These are phyloP conservation scores for Eucidaris tribuloides DNA, from an alignment of 35 echinoderm and acorn worm genomes.

Conservation along the genomic window DNA sequence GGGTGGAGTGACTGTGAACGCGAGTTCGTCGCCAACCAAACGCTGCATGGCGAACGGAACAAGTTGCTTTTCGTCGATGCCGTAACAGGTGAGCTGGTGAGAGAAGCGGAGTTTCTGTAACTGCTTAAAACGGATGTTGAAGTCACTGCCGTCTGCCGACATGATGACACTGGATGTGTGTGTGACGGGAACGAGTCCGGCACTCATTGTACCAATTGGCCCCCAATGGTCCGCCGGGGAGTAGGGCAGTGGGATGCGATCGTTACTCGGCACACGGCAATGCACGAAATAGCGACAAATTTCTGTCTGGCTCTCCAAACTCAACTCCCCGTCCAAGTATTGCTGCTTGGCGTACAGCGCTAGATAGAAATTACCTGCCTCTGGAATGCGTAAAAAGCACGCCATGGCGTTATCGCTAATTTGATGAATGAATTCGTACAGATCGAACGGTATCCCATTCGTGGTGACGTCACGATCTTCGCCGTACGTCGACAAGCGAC, in stretches of 20 bases:
- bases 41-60: constrained; percentile 55
- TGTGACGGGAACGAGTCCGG: constrained; percentile 59
- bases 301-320: constrained; percentile 89
- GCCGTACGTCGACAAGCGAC: constrained; percentile 31
- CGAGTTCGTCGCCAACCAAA: constrained; percentile 47
- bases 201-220: constrained; percentile 77
- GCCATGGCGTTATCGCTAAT: constrained; percentile 59
- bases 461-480: constrained; percentile 37
- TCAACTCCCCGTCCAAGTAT: constrained; percentile 68
- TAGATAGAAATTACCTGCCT: constrained; percentile 61
- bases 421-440: constrained; percentile 91
- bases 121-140: constrained; percentile 54
- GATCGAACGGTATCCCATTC: constrained; percentile 61
- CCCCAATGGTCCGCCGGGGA: constrained; percentile 89
- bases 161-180: constrained; percentile 69
- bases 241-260: constrained; percentile 60
- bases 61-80: constrained; percentile 12
- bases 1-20: constrained; percentile 67
- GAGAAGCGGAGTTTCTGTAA: constrained; percentile 31
- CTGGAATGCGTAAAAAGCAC: constrained; percentile 83
- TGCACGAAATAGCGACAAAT: constrained; percentile 80
- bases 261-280: constrained; percentile 52
- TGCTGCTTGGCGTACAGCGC: constrained; percentile 78
- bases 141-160: constrained; percentile 45
- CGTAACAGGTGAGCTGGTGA: constrained; percentile 57